These are phyloP conservation scores for Harmothoe impar DNA, from an alignment of 2,888 invertebrate species.

Conservation along the genomic window DNA sequence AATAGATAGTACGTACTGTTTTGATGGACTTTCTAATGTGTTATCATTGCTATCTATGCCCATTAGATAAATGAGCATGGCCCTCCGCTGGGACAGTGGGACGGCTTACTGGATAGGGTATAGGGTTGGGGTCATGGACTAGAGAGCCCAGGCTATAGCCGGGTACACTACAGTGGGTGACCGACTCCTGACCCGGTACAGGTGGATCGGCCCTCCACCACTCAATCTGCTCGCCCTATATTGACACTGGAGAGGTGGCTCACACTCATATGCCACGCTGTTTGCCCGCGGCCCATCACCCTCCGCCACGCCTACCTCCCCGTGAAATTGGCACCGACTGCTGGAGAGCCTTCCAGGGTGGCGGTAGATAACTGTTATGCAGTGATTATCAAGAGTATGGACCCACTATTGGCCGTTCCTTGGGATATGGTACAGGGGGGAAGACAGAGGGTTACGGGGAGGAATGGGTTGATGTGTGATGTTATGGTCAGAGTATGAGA, in stretches of 20 bases:
- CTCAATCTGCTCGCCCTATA: neutral
- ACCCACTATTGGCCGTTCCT: neutral
- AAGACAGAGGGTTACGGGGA: too few species aligned
- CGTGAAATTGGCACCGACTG: neutral
- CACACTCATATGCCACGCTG: conserved; percentile 12
- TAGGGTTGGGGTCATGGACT: neutral
- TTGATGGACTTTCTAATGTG: too few species aligned
- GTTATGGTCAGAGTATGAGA: too few species aligned
- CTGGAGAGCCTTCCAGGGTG: neutral
- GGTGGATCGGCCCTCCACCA: neutral
- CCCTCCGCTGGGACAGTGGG: neutral
- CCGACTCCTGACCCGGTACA: neutral
- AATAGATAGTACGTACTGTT: too few species aligned
- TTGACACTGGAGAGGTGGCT: neutral
- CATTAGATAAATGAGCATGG: too few species aligned
- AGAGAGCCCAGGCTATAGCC: neutral
- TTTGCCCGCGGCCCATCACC: neutral
- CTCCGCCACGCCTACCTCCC: conserved; percentile 1
- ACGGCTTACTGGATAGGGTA: neutral
- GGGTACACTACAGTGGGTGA: neutral
- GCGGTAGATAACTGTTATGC: conserved; percentile 6
- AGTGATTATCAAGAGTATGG: conserved; percentile 9
- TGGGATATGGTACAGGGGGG: too few species aligned
- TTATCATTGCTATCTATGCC: too few species aligned
- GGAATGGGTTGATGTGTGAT: too few species aligned